Percentiles rank a stretch among this genome's conserved stretches.
These are phyloP conservation scores for Pandion haliaetus DNA, from an alignment of 2,113 vertebrate genomes.

Conservation along the genomic window DNA sequence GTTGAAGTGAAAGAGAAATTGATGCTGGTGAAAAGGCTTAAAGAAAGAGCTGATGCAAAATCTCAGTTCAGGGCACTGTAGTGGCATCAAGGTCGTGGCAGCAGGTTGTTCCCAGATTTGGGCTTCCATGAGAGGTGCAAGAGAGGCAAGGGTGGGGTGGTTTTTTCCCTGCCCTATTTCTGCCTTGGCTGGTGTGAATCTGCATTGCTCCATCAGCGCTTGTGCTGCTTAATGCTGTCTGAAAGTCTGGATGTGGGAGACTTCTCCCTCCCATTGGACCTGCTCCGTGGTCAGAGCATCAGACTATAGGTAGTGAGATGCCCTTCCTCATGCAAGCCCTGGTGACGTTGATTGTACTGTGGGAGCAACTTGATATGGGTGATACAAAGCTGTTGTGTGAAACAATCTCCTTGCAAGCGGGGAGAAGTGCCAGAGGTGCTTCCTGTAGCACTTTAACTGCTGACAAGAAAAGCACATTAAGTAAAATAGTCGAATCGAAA, in stretches of 20 bases:
- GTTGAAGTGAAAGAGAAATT: not conserved
- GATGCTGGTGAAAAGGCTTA: not conserved
- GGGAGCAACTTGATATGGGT: rapidly evolving
- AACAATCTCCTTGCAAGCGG: not conserved
- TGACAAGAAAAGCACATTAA: not conserved
- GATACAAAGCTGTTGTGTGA: not conserved
- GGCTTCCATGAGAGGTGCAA: not conserved
- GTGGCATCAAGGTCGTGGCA: not conserved
- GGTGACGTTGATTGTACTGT: rapidly evolving
- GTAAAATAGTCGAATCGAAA: not conserved
- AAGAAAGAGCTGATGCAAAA: not conserved
- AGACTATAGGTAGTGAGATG: rapidly evolving
- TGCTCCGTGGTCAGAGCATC: not conserved
- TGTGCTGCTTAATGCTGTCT: not conserved
- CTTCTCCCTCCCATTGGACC: not conserved
- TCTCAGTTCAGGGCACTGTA: not conserved
- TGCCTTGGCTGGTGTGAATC: not conserved
- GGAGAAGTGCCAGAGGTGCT: not conserved
- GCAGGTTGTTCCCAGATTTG: not conserved
- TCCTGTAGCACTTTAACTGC: not conserved
- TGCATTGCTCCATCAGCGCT: not conserved
- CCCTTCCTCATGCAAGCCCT: not conserved
- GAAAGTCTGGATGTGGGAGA: not conserved
- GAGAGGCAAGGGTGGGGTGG: not conserved
- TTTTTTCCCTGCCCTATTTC: not conserved